Conservation (phyloP, 1,140 invertebrate species). For the Bombus cullumanus region DNA sequence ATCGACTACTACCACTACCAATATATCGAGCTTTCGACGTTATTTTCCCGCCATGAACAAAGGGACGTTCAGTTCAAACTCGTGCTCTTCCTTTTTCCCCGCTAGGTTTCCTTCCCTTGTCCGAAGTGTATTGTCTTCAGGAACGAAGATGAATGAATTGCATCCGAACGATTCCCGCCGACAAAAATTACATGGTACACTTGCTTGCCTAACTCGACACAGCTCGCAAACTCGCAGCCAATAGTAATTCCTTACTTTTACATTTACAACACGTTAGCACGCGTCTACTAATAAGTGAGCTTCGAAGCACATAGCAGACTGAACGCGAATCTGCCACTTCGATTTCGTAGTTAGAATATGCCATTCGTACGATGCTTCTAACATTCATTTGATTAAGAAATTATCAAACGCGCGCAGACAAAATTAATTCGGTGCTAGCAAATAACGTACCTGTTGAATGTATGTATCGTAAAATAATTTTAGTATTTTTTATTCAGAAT, state of each 20-base stretch:
- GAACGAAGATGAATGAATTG: conserved; percentile 15
- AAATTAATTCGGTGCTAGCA: neutral
- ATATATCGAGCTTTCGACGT: too few species aligned
- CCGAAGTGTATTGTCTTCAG: neutral
- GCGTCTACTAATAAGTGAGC: conserved; percentile 51
- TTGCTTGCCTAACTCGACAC: conserved; percentile 4
- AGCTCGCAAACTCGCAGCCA: conserved; percentile 10
- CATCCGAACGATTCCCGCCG: conserved; percentile 4
- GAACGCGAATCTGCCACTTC: conserved; percentile 29
- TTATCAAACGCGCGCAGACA: fast-evolving
- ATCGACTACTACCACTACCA: neutral
- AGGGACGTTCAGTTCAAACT: neutral
- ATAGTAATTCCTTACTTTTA: conserved; percentile 50
- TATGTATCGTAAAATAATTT: too few species aligned
- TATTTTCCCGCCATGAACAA: neutral
- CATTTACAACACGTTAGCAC: conserved; percentile 58
- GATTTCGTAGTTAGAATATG: neutral
- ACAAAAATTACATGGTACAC: conserved; percentile 22
- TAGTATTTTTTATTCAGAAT: too few species aligned
- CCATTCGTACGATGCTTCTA: too few species aligned
- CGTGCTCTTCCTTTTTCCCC: neutral
- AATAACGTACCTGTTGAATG: neutral
- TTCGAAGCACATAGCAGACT: conserved; percentile 21
- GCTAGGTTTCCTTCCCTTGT: neutral
- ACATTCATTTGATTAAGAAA: neutral